phyloP scores from a whole-genome alignment of 2,113 vertebrate genomes.

The Oryzias woworae region DNA sequence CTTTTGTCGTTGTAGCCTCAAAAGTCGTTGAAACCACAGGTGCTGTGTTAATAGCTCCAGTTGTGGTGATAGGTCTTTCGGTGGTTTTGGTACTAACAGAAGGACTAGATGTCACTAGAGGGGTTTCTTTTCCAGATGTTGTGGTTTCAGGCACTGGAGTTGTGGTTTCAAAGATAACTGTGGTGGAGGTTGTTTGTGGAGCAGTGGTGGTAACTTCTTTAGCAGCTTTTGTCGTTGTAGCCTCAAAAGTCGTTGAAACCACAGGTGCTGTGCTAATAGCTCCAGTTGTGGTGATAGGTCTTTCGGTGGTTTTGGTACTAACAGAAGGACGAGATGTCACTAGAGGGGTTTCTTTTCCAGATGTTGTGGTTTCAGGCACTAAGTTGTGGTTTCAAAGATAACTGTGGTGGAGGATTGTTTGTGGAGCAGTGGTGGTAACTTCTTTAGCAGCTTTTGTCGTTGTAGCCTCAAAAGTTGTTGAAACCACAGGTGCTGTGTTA shows the following conservation, averaged over 20 bases:
- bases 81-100: neutral
- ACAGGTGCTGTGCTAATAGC: neutral
- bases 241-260: too few species aligned
- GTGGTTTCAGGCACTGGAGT: neutral
- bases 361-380: neutral
- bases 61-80: neutral
- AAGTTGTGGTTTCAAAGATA: conserved; percentile 7
- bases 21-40: too few species aligned
- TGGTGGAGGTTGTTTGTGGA: neutral
- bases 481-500: too few species aligned
- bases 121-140: neutral
- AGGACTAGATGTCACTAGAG: conserved; percentile 1
- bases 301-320: neutral
- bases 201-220: too few species aligned
- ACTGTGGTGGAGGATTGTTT: conserved; percentile 1
- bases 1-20: too few species aligned
- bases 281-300: too few species aligned
- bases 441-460: neutral
- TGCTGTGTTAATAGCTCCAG: neutral
- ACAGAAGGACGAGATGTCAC: conserved; percentile 4
- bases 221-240: too few species aligned
- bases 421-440: neutral
- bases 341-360: too few species aligned
- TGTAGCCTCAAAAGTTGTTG: neutral
- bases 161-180: neutral